A percentile compares a stretch with the other conserved stretches of the same genome.
Evolutionary conservation across 2,888 invertebrate species (phyloP).

Genomic region (Octonoba sinensis): DNA sequence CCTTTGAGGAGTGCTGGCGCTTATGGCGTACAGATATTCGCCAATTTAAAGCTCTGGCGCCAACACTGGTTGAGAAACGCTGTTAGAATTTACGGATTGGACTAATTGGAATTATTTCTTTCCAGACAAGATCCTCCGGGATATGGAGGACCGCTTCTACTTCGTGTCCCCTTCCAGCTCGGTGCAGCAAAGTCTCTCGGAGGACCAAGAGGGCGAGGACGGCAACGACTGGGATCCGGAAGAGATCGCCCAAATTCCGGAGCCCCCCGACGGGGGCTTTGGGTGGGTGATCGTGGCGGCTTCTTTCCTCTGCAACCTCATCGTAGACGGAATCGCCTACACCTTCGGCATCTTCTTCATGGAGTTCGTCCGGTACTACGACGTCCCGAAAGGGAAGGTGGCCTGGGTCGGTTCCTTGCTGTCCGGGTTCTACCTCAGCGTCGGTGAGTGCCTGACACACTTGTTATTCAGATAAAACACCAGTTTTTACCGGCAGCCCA

Average conservation of each 20-base stretch:
- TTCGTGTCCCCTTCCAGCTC: slow-evolving; percentile 63
- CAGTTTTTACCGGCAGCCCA: too few species aligned
- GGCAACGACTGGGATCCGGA: slow-evolving; percentile 32
- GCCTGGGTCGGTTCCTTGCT: slow-evolving; percentile 96
- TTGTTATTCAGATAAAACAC: background rate
- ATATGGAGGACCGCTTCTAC: slow-evolving; percentile 62
- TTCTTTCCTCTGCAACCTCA: slow-evolving; percentile 97
- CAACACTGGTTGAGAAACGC: too few species aligned
- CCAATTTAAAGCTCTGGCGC: too few species aligned
- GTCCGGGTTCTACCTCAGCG: slow-evolving; percentile 94
- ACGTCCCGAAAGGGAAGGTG: slow-evolving; percentile 86
- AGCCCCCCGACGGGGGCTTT: slow-evolving; percentile 76
- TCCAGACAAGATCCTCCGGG: slow-evolving; percentile 59
- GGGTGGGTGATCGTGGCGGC: slow-evolving; percentile 96
- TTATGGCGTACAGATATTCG: too few species aligned
- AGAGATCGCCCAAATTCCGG: slow-evolving; percentile 47
- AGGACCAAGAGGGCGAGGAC: slow-evolving; percentile 34
- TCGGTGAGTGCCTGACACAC: slow-evolving; percentile 73
- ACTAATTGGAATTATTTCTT: background rate
- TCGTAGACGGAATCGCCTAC: slow-evolving; percentile 98
- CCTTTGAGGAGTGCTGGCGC: too few species aligned
- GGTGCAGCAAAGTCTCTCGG: slow-evolving; percentile 54
- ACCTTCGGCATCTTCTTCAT: slow-evolving; percentile 94
- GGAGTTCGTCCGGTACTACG: slow-evolving; percentile 84
- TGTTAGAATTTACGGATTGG: too few species aligned